Percentiles rank a stretch among this genome's conserved stretches.
Conservation (phyloP, 2,113 vertebrate species). For the Sander vitreus region DNA sequence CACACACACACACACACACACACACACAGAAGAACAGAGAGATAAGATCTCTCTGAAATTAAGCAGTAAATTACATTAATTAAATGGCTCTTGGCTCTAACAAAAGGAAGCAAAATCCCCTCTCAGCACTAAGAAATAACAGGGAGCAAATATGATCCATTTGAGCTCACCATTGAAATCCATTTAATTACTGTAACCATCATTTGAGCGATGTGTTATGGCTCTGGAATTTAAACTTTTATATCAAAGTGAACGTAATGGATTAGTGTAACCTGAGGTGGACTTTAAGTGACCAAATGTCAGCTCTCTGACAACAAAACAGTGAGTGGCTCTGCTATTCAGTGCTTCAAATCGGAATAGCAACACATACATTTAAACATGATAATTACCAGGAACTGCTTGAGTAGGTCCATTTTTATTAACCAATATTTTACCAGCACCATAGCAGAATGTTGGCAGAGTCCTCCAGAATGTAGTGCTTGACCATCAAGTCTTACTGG, state of each 20-base stretch:
- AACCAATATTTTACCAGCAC: not conserved
- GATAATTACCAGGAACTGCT: not conserved
- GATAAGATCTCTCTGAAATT: not conserved
- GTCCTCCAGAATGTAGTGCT: not conserved
- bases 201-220: not conserved
- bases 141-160: not conserved
- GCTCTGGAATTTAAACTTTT: not conserved
- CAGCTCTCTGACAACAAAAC: not conserved
- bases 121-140: not conserved
- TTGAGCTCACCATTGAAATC: not conserved
- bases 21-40: not conserved
- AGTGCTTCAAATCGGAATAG: not conserved
- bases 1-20: too few relatives aligned
- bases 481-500: not conserved
- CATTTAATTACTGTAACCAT: not conserved
- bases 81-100: not conserved
- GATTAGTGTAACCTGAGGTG: not conserved
- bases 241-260: not conserved
- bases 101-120: not conserved
- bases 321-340: not conserved
- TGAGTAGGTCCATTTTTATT: not conserved
- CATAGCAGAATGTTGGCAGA: not conserved
- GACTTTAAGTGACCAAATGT: not conserved
- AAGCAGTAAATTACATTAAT: slow-evolving; percentile 1
- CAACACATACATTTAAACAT: not conserved